Conservation (phyloP, 2,888 invertebrate genomes). For the Drosophila prolongata region DNA sequence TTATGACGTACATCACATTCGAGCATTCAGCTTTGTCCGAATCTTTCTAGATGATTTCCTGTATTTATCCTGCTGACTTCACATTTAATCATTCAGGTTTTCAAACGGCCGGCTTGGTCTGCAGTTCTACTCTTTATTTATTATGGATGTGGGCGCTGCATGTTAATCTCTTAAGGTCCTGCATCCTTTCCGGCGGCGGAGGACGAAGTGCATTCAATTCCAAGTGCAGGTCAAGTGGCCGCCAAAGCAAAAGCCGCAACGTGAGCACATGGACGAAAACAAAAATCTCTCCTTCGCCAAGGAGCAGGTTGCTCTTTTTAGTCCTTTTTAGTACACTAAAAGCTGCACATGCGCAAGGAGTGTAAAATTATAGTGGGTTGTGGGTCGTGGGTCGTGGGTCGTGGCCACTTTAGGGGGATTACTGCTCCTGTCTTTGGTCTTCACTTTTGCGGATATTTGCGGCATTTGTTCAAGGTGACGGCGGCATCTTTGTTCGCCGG, state of each 20-base stretch:
- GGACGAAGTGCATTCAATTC: conserved; percentile 57
- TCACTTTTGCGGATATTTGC: conserved; percentile 49
- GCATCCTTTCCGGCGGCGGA: conserved; percentile 25
- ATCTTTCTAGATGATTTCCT: not conserved
- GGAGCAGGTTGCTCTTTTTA: conserved; percentile 17
- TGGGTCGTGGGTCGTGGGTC: not conserved
- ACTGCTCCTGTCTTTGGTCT: conserved; percentile 28
- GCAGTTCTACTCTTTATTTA: not conserved
- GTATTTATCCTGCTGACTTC: not conserved
- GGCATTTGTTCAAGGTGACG: conserved; percentile 43
- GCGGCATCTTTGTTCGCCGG: conserved; percentile 24
- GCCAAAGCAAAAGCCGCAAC: conserved; percentile 62
- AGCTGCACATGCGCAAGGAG: conserved; percentile 58
- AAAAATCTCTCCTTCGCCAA: not conserved
- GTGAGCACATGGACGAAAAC: conserved; percentile 53
- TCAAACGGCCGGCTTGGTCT: not conserved
- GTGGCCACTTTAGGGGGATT: conserved; percentile 34
- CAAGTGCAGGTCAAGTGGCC: conserved; percentile 68
- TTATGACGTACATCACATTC: not conserved
- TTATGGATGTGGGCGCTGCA: conserved; percentile 7
- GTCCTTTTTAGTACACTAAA: conserved; percentile 51
- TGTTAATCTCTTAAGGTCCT: conserved; percentile 6
- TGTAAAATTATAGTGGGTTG: not conserved
- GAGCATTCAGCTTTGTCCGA: not conserved
- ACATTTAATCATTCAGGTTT: conserved; percentile 4